A percentile compares a stretch with the other conserved stretches of the same genome.
Evolutionary conservation across 2,797 vertebrate species (phyloP).

Genomic region (Echiichthys vipera): DNA sequence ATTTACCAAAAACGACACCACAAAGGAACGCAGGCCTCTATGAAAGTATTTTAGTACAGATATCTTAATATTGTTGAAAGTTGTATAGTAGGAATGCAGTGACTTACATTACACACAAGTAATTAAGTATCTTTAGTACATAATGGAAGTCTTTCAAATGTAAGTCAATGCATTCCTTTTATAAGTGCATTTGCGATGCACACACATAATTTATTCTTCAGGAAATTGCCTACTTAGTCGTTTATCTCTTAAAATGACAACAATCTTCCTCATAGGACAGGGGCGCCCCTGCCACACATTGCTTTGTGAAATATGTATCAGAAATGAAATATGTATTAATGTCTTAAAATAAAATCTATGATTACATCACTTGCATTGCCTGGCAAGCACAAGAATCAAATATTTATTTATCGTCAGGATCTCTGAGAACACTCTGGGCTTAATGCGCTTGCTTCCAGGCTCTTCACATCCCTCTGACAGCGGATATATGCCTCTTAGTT

Average conservation of each 20-base stretch:
- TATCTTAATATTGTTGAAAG: not conserved
- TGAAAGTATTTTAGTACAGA: not conserved
- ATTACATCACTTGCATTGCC: conserved; percentile 64
- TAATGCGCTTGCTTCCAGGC: conserved; percentile 18
- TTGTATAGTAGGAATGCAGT: too few species aligned
- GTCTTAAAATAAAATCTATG: conserved; percentile 71
- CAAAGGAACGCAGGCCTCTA: too few species aligned
- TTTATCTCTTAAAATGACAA: conserved; percentile 58
- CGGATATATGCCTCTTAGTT: conserved; percentile 11
- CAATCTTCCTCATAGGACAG: conserved; percentile 12
- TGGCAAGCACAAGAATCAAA: conserved; percentile 67
- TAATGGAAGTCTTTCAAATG: too few species aligned
- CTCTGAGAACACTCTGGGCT: conserved; percentile 29
- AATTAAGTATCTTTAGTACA: too few species aligned
- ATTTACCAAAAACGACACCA: too few species aligned
- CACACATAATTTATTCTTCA: conserved; percentile 39
- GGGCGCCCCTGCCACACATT: conserved; percentile 4
- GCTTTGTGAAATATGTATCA: conserved; percentile 64
- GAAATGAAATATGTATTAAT: conserved; percentile 75
- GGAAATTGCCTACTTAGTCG: conserved; percentile 66
- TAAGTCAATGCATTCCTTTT: not conserved
- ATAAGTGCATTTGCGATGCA: not conserved
- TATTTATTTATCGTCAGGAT: conserved; percentile 68
- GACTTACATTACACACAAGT: too few species aligned
- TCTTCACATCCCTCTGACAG: conserved; percentile 19